Percentiles rank a stretch among this genome's conserved stretches.
These are phyloP conservation scores for Chironomus tentans DNA, from an alignment of 2,888 invertebrate genomes.

Conservation along the genomic window DNA sequence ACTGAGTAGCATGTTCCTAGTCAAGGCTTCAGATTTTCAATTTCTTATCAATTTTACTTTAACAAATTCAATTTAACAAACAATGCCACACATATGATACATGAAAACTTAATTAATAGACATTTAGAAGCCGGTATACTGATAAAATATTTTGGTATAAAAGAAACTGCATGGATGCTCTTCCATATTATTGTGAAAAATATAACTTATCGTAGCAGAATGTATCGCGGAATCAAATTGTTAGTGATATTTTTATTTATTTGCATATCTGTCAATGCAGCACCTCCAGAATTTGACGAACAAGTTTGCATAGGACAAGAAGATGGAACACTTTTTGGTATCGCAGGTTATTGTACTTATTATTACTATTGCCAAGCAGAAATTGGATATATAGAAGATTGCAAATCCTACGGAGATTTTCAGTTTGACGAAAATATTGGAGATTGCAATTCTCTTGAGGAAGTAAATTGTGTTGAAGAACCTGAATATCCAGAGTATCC, in stretches of 20 bases:
- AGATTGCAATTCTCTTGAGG: background rate
- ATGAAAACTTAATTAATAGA: background rate
- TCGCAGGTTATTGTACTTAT: background rate
- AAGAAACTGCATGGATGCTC: background rate
- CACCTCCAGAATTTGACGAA: background rate
- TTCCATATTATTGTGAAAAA: background rate
- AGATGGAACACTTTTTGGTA: background rate
- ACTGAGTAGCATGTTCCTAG: background rate
- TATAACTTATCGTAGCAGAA: background rate
- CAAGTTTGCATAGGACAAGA: background rate
- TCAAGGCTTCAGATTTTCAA: background rate
- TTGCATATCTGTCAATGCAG: background rate
- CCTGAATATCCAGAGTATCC: background rate
- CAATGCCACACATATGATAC: background rate
- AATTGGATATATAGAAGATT: constrained; percentile 2
- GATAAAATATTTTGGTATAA: background rate
- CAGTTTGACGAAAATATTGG: background rate
- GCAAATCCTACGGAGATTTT: background rate
- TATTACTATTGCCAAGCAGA: constrained; percentile 1
- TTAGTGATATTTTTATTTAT: background rate
- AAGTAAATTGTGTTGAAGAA: background rate
- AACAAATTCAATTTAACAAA: background rate
- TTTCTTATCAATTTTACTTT: background rate
- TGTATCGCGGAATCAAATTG: background rate
- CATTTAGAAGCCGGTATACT: background rate